These are phyloP conservation scores for Smutsia gigantea DNA, from an alignment of 2,797 vertebrate species.

Conservation along the genomic window DNA sequence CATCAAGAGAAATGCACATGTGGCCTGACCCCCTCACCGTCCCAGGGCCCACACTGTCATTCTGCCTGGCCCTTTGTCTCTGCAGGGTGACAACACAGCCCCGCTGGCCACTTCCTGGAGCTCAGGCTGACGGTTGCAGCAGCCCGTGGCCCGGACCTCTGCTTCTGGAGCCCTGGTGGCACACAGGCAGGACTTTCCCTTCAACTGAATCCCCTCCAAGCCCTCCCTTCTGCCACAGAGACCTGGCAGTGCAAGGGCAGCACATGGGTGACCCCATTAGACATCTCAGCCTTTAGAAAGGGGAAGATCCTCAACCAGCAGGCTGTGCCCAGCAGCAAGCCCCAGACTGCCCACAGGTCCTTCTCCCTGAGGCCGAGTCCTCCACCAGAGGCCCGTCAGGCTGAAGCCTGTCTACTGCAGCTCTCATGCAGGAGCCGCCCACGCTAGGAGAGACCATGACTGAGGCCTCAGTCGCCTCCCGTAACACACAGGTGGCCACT, in stretches of 20 bases:
- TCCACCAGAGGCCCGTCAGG: accelerated
- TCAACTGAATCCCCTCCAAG: neutral
- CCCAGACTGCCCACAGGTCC: neutral
- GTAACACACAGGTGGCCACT: accelerated
- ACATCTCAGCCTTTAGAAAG: neutral
- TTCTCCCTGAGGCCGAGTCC: accelerated
- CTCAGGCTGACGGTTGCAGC: accelerated
- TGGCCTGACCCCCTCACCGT: neutral
- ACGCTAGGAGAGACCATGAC: neutral
- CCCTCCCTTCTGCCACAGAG: neutral
- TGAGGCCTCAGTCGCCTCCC: neutral
- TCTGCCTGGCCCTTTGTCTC: neutral
- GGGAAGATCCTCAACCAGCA: neutral
- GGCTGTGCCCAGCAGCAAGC: neutral
- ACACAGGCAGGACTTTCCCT: neutral
- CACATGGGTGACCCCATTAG: too few species aligned
- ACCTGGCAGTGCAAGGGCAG: neutral
- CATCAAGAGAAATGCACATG: neutral
- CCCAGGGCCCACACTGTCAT: too few species aligned
- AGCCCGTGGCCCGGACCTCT: neutral
- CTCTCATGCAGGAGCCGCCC: neutral
- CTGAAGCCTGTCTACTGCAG: accelerated
- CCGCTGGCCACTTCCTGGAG: neutral
- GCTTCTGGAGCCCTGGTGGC: neutral
- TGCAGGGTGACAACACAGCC: too few species aligned